Conservation (phyloP, 2,113 vertebrate species). For the Bolborhynchus lineola region DNA sequence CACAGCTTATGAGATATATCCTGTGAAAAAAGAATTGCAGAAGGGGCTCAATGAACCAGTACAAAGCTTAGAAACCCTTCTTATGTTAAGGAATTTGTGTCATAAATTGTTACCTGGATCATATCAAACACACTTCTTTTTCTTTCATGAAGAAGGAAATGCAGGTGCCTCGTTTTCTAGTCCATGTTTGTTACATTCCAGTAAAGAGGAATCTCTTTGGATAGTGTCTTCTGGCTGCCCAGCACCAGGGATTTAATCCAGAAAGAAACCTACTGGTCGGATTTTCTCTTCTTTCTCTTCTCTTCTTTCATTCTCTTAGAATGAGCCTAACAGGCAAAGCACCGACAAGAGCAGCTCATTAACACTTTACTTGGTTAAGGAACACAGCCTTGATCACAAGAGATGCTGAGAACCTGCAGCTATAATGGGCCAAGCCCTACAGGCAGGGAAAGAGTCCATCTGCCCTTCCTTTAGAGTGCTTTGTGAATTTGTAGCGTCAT, state of each 20-base stretch:
- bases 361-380: neutral
- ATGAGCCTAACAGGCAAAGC: neutral
- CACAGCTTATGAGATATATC: neutral
- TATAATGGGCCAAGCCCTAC: neutral
- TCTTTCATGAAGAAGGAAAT: conserved; percentile 59
- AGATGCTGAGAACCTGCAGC: neutral
- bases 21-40: neutral
- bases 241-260: conserved; percentile 45
- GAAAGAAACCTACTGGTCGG: neutral
- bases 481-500: neutral
- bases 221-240: conserved; percentile 23
- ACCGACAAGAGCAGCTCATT: neutral
- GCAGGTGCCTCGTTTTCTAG: conserved; percentile 38
- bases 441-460: neutral
- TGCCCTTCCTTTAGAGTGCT: neutral
- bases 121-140: conserved; percentile 41
- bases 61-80: conserved; percentile 12
- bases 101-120: conserved; percentile 8
- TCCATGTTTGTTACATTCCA: neutral
- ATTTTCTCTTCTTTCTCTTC: neutral
- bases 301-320: neutral
- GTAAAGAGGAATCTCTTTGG: neutral
- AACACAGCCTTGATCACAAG: neutral
- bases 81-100: neutral
- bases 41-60: conserved; percentile 33